Conservation (phyloP, 2,113 vertebrate genomes). For the Cryptomyrus ogoouensis region DNA sequence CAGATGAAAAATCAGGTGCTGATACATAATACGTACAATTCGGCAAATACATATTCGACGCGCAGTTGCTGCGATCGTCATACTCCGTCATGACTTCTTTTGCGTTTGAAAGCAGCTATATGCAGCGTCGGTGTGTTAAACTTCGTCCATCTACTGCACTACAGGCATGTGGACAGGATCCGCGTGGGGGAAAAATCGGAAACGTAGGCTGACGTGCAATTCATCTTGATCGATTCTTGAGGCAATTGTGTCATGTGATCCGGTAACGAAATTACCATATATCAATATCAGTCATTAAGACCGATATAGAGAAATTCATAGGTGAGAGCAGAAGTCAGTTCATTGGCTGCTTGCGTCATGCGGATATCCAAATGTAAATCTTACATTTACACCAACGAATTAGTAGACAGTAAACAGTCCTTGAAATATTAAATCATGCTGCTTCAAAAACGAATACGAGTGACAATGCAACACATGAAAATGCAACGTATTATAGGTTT, state of each 20-base stretch:
- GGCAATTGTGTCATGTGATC: slow-evolving; percentile 99
- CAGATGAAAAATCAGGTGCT: slow-evolving; percentile 88
- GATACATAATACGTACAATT: slow-evolving; percentile 95
- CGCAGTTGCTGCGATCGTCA: slow-evolving; percentile 87
- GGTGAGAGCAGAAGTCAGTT: slow-evolving; percentile 57
- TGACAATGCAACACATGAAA: neutral
- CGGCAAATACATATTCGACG: slow-evolving; percentile 94
- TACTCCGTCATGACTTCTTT: slow-evolving; percentile 93
- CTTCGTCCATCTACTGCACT: slow-evolving; percentile 95
- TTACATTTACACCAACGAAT: slow-evolving; percentile 42
- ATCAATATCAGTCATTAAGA: slow-evolving; percentile 95
- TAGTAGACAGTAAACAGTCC: slow-evolving; percentile 45
- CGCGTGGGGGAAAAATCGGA: slow-evolving; percentile 84
- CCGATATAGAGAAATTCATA: slow-evolving; percentile 67
- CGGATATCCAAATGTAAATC: slow-evolving; percentile 59
- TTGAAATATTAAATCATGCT: slow-evolving; percentile 38
- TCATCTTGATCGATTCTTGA: slow-evolving; percentile 99
- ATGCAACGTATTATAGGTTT: neutral
- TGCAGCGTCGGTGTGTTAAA: slow-evolving; percentile 80
- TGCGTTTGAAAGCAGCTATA: slow-evolving; percentile 65
- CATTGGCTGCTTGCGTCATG: slow-evolving; percentile 73
- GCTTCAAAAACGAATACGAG: slow-evolving; percentile 43
- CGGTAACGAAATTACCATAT: slow-evolving; percentile 97
- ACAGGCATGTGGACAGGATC: slow-evolving; percentile 82
- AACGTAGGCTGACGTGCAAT: slow-evolving; percentile 97